Evolutionary conservation across 2,888 invertebrate genomes (phyloP), one percentile per base, ranked within the genome.

Genomic region (Drosophila atroscutellata): DNA sequence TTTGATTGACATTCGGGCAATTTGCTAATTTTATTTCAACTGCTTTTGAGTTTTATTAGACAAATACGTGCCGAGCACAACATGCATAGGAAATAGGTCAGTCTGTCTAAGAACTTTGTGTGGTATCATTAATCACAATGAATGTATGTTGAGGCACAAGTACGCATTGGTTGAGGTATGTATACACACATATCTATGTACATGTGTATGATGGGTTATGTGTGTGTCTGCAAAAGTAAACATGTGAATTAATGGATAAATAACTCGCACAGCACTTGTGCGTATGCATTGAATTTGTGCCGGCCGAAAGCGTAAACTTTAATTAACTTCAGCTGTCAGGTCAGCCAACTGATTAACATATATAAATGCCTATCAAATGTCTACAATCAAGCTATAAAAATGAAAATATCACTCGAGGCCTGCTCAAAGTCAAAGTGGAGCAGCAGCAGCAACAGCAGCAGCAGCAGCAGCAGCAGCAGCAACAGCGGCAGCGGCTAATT

Each of bases 1-100:
- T 72, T 72, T 79, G 90, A 86, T 89, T 89, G 87, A 89, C 87
- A 87, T 83, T 83, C 86, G 86, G 89, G 81, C 87, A 81, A 87
- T 89, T 89, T 81, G 85, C 86, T 87, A 87, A 87, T 87, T 81
- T 86, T 83, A 81, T 82, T 81, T 72, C 66, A 64, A 74, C 63
- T 81, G 62, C 74, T 37, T 60, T 67, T 50, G 34, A 39, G 62
- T 56, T 75, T 60, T 59, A 69, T 73, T 61, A 72, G 63, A 63
- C 75, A 72, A 81, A 39, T 45, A 45, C 45, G 20, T 26, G 24
- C 45, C 24, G 45, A 45, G 24, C 26, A 45, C 26, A 24, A 8
- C 28, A 28, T 59, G n/a, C 30, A 32, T 55, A 30, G 61, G 65
- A 82, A 83, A 80, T 80, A 59, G 80, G 82, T 85, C 85, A 79